Percentiles rank a stretch among this genome's conserved stretches.
Evolutionary conservation across 2,888 invertebrate species (phyloP).

Genomic region (Orgyia antiqua): DNA sequence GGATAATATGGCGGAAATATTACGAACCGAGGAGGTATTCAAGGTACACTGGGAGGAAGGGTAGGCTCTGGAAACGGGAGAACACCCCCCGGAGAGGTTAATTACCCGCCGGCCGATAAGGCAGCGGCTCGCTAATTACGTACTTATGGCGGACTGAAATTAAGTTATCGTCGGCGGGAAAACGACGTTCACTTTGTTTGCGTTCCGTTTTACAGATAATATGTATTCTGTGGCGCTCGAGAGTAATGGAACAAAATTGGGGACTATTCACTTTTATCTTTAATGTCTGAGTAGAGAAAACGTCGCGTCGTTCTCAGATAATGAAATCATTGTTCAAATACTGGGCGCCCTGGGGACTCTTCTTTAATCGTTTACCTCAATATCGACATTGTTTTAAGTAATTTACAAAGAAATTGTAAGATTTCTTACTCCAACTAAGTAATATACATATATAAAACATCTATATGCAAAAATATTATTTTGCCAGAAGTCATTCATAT

Average conservation of each 20-base stretch:
- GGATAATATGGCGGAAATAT: conserved; percentile 78
- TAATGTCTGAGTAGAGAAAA: conserved; percentile 51
- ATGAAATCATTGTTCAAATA: conserved; percentile 69
- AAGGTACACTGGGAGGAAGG: conserved; percentile 57
- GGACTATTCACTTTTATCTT: conserved; percentile 70
- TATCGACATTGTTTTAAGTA: conserved; percentile 52
- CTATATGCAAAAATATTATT: conserved; percentile 15
- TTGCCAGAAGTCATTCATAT: conserved; percentile 20
- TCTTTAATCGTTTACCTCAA: conserved; percentile 72
- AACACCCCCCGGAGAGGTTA: conserved; percentile 59
- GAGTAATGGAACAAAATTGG: conserved; percentile 75
- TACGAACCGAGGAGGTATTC: conserved; percentile 69
- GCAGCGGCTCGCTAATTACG: conserved; percentile 78
- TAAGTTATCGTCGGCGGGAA: conserved; percentile 75
- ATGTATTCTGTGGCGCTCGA: conserved; percentile 62
- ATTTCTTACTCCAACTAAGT: too few species aligned
- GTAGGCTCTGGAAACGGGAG: conserved; percentile 33
- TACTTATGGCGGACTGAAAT: conserved; percentile 78
- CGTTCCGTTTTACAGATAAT: conserved; percentile 75
- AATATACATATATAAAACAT: conserved; percentile 5
- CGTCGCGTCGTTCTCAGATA: conserved; percentile 47
- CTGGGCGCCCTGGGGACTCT: conserved; percentile 46
- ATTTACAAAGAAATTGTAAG: conserved; percentile 1
- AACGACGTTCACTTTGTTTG: conserved; percentile 76
- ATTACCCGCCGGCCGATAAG: conserved; percentile 77